Evolutionary conservation across 2,888 invertebrate species (phyloP), one percentile per base, ranked within the genome.

Genomic region (Acholoe squamosa): DNA sequence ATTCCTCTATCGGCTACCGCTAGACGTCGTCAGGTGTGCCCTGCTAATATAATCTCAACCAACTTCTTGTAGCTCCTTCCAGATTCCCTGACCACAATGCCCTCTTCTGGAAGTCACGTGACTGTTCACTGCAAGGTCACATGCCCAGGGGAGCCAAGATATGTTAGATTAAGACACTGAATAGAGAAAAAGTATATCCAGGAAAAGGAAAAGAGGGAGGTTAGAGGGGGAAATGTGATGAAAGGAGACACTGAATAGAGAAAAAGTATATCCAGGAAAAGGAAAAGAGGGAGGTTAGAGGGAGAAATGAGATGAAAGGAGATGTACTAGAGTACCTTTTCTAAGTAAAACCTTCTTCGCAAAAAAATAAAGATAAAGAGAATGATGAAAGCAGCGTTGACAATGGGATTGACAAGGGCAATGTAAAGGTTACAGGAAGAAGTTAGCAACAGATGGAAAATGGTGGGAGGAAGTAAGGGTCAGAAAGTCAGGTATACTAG

Each of bases 41-140:
- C 16, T 5, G 31, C 76, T 76, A 76, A 76, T 76, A 76, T 76
- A 76, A 76, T 76, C 76, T 76, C 76, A 31, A 28, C 25, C 76
- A 76, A 28, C 76, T 28, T 76, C 76, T 76, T 25, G 28, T 31
- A 28, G 31, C 28, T 19, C 3, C 76, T 25, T 25, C 25, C 25
- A 19, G 76, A 76, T 31, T 61, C 76, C 76, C 76, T 31, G 76
- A 14, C 61, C 61, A n/a, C n/a, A 12, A 19, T 19, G 61, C 61
- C 61, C 61, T 19, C 61, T 61, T 3, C 14, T 12, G 61, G 19
- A 19, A 61, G 19, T n/a, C 61, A 61, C 61, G 61, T 61, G 22
- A 14, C 61, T 61, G 61, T 19, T 19, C n/a, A n/a, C n/a, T 61
- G 61, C 19, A 12, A n/a, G 61, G 61, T 61, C 61, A 19, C 61